Conservation (phyloP, 2,113 vertebrate species). For the Rhinogobius similis region DNA sequence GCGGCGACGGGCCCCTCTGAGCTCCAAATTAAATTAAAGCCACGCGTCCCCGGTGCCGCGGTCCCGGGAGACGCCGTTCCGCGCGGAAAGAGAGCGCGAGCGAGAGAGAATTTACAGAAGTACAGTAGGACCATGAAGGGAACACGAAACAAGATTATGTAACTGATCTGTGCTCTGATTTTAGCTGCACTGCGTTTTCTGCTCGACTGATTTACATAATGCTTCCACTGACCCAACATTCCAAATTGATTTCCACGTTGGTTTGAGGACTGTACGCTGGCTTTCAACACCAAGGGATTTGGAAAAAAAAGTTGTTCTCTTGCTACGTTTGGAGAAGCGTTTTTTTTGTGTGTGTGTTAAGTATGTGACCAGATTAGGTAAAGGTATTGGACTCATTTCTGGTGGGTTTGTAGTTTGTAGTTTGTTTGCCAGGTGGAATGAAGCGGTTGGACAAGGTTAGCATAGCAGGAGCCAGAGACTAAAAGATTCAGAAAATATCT, state of each 20-base stretch:
- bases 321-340: no score
- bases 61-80: constrained; percentile 16
- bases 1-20: constrained; percentile 40
- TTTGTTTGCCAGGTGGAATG: no score
- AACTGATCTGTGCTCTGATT: neutral
- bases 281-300: neutral
- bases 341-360: no score
- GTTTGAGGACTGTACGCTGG: neutral
- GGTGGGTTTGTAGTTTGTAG: no score
- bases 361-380: no score
- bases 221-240: neutral
- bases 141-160: neutral
- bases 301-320: neutral
- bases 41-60: constrained; percentile 31
- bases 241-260: neutral
- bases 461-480: no score
- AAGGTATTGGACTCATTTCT: no score
- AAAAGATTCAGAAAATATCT: no score
- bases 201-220: neutral
- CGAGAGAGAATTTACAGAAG: neutral
- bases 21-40: constrained; percentile 56
- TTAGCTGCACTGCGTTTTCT: neutral
- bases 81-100: neutral
- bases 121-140: constrained; percentile 19
- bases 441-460: no score